Evolutionary conservation across 2,888 invertebrate genomes (phyloP).

Genomic region (Ariolimax columbianus): DNA sequence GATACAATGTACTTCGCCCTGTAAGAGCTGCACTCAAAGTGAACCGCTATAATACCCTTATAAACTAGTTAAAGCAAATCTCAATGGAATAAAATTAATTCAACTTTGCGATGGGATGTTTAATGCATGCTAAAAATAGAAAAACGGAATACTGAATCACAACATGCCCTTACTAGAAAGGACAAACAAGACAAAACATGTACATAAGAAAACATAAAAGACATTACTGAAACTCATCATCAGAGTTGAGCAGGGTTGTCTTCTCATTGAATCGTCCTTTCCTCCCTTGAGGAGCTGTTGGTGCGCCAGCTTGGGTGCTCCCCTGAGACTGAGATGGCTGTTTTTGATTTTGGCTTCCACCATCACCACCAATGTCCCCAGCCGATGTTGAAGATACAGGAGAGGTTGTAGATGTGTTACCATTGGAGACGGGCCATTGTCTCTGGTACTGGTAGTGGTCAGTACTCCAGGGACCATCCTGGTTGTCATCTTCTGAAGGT

Average conservation of each 20-base stretch:
- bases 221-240: slow-evolving; percentile 91
- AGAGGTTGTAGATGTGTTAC: slow-evolving; percentile 29
- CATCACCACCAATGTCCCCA: slow-evolving; percentile 1
- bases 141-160: not conserved
- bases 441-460: slow-evolving; percentile 65
- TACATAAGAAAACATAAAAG: slow-evolving; percentile 9
- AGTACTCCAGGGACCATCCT: slow-evolving; percentile 59
- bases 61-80: too few relatives aligned
- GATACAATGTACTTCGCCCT: too few relatives aligned
- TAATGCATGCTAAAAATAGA: not conserved
- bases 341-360: not conserved
- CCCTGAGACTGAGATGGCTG: slow-evolving; percentile 16
- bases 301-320: slow-evolving; percentile 32
- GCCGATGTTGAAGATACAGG: slow-evolving; percentile 16
- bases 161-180: not conserved
- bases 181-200: not conserved
- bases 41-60: too few relatives aligned
- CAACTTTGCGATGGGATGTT: not conserved
- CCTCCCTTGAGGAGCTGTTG: slow-evolving; percentile 54
- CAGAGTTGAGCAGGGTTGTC: slow-evolving; percentile 95
- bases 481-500: slow-evolving; percentile 72
- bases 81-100: not conserved
- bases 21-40: too few relatives aligned
- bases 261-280: slow-evolving; percentile 91
- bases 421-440: slow-evolving; percentile 44